Evolutionary conservation across 2,888 invertebrate genomes (phyloP).

Genomic region (Euplexia lucipara): DNA sequence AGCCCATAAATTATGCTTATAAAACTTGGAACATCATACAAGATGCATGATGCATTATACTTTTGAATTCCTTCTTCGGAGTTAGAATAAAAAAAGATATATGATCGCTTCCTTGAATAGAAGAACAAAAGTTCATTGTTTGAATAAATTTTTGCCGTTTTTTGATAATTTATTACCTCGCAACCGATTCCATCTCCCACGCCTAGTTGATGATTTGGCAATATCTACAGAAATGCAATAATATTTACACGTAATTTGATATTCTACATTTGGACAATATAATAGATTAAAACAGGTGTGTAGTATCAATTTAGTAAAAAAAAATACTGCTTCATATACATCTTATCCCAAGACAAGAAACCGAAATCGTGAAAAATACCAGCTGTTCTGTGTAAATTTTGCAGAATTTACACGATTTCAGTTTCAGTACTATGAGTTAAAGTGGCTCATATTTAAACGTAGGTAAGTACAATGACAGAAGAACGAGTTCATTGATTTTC

Average conservation of each 20-base stretch:
- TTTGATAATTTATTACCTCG: conserved; percentile 59
- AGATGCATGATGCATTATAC: conserved; percentile 18
- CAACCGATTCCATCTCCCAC: conserved; percentile 58
- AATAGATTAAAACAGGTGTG: conserved; percentile 27
- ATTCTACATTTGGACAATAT: conserved; percentile 34
- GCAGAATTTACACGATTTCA: too few relatives aligned
- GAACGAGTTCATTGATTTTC: too few relatives aligned
- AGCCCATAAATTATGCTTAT: conserved; percentile 12
- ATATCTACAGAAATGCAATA: conserved; percentile 53
- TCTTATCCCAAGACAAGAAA: too few relatives aligned
- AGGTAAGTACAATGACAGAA: too few relatives aligned
- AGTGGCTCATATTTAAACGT: too few relatives aligned
- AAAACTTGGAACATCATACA: conserved; percentile 9
- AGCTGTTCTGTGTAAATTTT: too few relatives aligned
- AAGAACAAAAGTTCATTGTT: conserved; percentile 37
- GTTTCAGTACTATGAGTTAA: too few relatives aligned
- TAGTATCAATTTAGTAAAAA: conserved; percentile 10
- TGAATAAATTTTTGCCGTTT: conserved; percentile 53
- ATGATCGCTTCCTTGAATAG: conserved; percentile 35
- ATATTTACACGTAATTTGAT: conserved; percentile 28
- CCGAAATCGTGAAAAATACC: too few relatives aligned
- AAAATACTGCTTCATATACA: too few relatives aligned
- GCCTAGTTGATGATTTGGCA: conserved; percentile 54
- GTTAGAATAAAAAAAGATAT: conserved; percentile 32
- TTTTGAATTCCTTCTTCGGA: conserved; percentile 19